Conservation (phyloP, 2,797 vertebrate genomes). For the Acanthis flammea region DNA sequence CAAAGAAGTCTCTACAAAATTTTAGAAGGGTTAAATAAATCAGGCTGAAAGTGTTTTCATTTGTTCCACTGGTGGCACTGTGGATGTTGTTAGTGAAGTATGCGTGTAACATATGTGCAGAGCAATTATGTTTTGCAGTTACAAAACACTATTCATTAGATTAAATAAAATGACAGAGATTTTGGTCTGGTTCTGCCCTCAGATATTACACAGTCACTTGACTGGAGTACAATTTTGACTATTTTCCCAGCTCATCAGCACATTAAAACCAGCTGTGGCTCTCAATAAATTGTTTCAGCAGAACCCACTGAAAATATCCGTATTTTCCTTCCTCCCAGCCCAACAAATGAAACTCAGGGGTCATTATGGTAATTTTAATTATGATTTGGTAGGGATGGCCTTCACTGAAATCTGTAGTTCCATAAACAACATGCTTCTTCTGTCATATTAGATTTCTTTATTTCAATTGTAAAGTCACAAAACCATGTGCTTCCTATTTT, state of each 20-base stretch:
- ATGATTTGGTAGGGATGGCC: constrained; percentile 50
- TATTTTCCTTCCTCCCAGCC: constrained; percentile 38
- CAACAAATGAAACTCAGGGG: constrained; percentile 39
- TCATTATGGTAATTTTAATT: constrained; percentile 66
- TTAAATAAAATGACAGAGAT: constrained; percentile 71
- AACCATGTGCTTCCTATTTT: constrained; percentile 70
- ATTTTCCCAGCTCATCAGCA: constrained; percentile 69
- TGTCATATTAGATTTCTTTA: constrained; percentile 58
- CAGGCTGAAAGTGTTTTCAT: constrained; percentile 26
- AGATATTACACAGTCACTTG: constrained; percentile 64
- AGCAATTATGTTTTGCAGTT: constrained; percentile 60
- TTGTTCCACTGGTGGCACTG: constrained; percentile 45
- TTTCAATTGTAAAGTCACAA: constrained; percentile 54
- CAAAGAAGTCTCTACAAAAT: not conserved
- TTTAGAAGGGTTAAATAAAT: not conserved
- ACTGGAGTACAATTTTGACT: constrained; percentile 69
- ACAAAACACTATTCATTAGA: constrained; percentile 62
- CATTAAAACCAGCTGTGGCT: constrained; percentile 73
- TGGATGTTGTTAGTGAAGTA: constrained; percentile 41
- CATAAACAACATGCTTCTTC: constrained; percentile 58
- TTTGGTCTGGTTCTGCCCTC: constrained; percentile 56
- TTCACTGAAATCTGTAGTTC: constrained; percentile 55
- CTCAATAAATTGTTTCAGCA: constrained; percentile 43
- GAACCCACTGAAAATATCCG: constrained; percentile 33
- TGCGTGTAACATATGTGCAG: constrained; percentile 2